These are phyloP conservation scores for Sorex fumeus DNA, from an alignment of 2,113 vertebrate genomes.

Conservation along the genomic window DNA sequence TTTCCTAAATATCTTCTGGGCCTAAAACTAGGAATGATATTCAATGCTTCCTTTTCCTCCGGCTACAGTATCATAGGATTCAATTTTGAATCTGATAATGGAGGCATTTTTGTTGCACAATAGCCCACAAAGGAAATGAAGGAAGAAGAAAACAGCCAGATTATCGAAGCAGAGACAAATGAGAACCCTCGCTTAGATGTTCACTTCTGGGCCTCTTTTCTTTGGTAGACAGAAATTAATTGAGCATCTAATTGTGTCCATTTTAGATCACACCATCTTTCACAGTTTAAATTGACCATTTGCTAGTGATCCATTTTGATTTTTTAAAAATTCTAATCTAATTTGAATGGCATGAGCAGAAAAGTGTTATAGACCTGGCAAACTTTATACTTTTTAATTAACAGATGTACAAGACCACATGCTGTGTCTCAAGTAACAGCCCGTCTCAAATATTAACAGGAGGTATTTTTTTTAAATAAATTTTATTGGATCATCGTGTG, in stretches of 20 bases:
- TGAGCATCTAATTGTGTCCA: slow-evolving; percentile 75
- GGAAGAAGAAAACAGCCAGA: slow-evolving; percentile 71
- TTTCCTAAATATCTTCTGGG: slow-evolving; percentile 78
- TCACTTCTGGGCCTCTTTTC: slow-evolving; percentile 55
- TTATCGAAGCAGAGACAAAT: slow-evolving; percentile 69
- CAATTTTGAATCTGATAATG: slow-evolving; percentile 84
- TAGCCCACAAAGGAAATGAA: slow-evolving; percentile 82
- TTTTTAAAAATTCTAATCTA: slow-evolving; percentile 60
- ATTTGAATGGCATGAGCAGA: slow-evolving; percentile 52
- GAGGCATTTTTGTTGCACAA: slow-evolving; percentile 73
- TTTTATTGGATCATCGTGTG: no score
- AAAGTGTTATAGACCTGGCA: slow-evolving; percentile 39
- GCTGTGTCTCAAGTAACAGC: slow-evolving; percentile 42
- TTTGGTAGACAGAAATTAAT: slow-evolving; percentile 74
- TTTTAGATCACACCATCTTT: slow-evolving; percentile 34
- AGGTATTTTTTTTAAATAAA: no score
- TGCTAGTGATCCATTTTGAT: slow-evolving; percentile 30
- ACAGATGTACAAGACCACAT: slow-evolving; percentile 32
- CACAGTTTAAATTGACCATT: slow-evolving; percentile 59
- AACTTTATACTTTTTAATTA: slow-evolving; percentile 52
- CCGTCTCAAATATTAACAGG: slow-evolving; percentile 46
- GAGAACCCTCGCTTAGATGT: slow-evolving; percentile 22
- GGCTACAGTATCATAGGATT: slow-evolving; percentile 82
- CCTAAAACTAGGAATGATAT: slow-evolving; percentile 77
- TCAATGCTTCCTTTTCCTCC: slow-evolving; percentile 82